Percentiles rank a stretch among this genome's conserved stretches.
These are phyloP conservation scores for Sphaeridia pumilis DNA, from an alignment of 2,888 invertebrate species.

Conservation along the genomic window DNA sequence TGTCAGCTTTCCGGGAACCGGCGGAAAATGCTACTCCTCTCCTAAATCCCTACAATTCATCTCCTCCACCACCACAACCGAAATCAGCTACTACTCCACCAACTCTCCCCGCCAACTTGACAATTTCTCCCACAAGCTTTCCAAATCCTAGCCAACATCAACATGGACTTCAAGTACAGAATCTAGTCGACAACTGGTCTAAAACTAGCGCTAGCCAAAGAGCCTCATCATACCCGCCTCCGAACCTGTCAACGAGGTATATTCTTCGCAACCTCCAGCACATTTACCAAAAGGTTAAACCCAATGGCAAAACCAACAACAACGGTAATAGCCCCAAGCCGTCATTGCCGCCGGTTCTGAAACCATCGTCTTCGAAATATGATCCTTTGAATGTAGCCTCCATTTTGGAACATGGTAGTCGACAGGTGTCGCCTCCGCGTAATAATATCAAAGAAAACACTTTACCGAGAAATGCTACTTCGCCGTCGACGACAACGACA, in stretches of 20 bases:
- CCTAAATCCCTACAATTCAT: constrained; percentile 36
- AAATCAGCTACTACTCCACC: neutral
- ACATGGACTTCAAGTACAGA: neutral
- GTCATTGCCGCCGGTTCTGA: too few relatives aligned
- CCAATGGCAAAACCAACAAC: too few relatives aligned
- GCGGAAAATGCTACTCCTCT: too few relatives aligned
- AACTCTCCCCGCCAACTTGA: neutral
- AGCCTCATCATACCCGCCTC: constrained; percentile 1
- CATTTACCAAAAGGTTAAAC: constrained; percentile 36
- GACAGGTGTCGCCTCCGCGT: too few relatives aligned
- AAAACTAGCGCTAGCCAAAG: constrained; percentile 7
- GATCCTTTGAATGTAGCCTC: too few relatives aligned
- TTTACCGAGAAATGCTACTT: too few relatives aligned
- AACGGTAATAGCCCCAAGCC: too few relatives aligned
- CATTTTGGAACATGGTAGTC: too few relatives aligned
- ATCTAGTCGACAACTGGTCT: constrained; percentile 4
- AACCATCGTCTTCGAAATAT: too few relatives aligned
- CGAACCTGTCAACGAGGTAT: constrained; percentile 30
- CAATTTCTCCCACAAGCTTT: neutral
- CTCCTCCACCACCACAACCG: constrained; percentile 16
- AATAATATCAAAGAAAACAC: too few relatives aligned
- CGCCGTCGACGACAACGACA: too few relatives aligned
- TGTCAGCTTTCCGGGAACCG: constrained; percentile 37
- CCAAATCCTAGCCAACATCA: constrained; percentile 3
- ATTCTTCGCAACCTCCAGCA: constrained; percentile 33